These are phyloP conservation scores for Megalopta genalis DNA, from an alignment of 1,140 invertebrate genomes.

Conservation along the genomic window DNA sequence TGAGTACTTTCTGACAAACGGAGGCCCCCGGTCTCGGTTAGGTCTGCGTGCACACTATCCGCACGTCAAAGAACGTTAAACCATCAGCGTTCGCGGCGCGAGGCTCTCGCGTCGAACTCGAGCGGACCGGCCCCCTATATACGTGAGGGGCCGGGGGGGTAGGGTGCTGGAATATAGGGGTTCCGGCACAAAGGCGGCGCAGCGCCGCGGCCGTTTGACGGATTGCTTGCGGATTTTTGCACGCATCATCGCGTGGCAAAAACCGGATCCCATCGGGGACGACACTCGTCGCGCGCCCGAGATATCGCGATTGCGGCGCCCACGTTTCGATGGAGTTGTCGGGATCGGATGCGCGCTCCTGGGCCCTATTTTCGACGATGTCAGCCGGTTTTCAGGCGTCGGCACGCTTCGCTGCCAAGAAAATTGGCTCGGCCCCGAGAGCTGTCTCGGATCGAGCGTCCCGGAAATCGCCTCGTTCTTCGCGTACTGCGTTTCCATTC, in stretches of 20 bases:
- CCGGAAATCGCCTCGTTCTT: too few relatives aligned
- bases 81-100: slow-evolving; percentile 1
- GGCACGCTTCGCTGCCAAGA: too few relatives aligned
- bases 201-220: background rate
- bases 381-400: background rate
- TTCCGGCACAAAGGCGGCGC: background rate
- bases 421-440: too few relatives aligned
- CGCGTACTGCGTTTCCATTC: too few relatives aligned
- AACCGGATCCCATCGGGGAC: background rate
- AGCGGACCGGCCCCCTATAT: too few relatives aligned
- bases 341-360: background rate
- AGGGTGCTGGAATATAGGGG: background rate
- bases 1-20: slow-evolving; percentile 80
- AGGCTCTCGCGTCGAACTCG: slow-evolving; percentile 4
- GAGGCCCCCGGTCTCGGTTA: background rate
- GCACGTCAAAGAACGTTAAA: slow-evolving; percentile 40
- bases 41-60: slow-evolving; percentile 36
- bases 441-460: too few relatives aligned
- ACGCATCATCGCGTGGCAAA: background rate
- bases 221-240: slow-evolving; percentile 25
- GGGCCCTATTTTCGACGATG: background rate
- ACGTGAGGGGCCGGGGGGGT: too few relatives aligned
- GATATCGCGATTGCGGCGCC: background rate
- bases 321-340: background rate
- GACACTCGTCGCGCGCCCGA: background rate